phyloP scores from a whole-genome alignment of 2,888 invertebrate species.

The Pasiphila rectangulata region DNA sequence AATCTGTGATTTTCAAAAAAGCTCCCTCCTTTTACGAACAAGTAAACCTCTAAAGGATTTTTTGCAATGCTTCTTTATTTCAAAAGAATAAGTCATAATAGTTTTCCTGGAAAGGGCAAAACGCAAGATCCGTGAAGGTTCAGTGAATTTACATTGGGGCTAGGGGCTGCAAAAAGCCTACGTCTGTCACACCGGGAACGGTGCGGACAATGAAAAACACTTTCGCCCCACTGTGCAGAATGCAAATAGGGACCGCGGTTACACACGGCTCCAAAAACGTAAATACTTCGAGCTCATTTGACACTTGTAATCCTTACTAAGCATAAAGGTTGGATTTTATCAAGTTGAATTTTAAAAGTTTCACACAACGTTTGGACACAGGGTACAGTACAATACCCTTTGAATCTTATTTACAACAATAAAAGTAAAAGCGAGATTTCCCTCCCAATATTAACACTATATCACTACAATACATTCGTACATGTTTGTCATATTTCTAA shows the following conservation, averaged over 20 bases:
- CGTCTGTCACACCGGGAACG: slow-evolving; percentile 55
- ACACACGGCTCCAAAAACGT: neutral
- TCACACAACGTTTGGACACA: too few relatives aligned
- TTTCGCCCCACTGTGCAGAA: slow-evolving; percentile 60
- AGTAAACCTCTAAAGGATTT: slow-evolving; percentile 8
- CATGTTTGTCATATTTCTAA: slow-evolving; percentile 1
- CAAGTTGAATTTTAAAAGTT: too few relatives aligned
- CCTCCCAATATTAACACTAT: neutral
- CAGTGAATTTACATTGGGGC: slow-evolving; percentile 28
- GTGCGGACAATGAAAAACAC: slow-evolving; percentile 71
- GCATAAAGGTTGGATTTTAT: too few relatives aligned
- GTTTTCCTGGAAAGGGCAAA: slow-evolving; percentile 39
- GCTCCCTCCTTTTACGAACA: slow-evolving; percentile 4
- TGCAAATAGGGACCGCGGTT: slow-evolving; percentile 57
- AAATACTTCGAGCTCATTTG: neutral
- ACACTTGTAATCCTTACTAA: too few relatives aligned
- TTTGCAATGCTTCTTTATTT: slow-evolving; percentile 13
- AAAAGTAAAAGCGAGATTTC: too few relatives aligned
- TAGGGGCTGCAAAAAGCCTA: slow-evolving; percentile 48
- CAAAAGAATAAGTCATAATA: slow-evolving; percentile 23
- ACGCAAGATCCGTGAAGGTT: slow-evolving; percentile 27
- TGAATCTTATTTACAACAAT: too few relatives aligned
- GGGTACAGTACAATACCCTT: too few relatives aligned
- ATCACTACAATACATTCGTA: neutral
- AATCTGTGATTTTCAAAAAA: neutral